Evolutionary conservation across 2,888 invertebrate genomes (phyloP), one percentile per base, ranked within the genome.

Genomic region (Epistrophella euchroma): DNA sequence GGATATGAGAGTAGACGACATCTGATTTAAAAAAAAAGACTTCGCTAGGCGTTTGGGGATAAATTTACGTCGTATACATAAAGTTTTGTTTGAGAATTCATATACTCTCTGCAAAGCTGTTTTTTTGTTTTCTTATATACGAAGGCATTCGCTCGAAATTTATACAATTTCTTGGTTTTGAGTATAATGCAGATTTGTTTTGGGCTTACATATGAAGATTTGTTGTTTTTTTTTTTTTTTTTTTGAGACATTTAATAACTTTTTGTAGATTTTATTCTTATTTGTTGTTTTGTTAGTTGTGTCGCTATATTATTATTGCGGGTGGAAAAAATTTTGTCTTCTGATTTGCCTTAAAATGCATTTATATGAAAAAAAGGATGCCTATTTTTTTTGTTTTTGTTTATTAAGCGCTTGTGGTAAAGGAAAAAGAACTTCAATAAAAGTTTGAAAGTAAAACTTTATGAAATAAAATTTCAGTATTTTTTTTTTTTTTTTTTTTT

Each of bases 121-220:
- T 64, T 11, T 11, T 64, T 32, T 64, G 0, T 66, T 50, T 50
- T 22, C 19, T 37, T 50, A 52, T 50, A 50, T 52, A 11, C 11
- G 50, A 25, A 52, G 52, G 50, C 52, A 52, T 52, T 68, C 37
- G 52, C 52, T 47, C 37, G 68, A 52, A 68, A 68, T 52, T 68
- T 52, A 68, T 50, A 68, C 50, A 68, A 68, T 52, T 52, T 68
- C 68, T 37, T 68, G 50, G 50, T n/a, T 68, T 52, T 15, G 68
- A 52, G 52, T 37, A 52, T 68, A 68, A 68, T 52, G 68, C 68
- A 52, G 52, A 68, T 68, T 68, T 68, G 50, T 68, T 68, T 52
- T 17, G n/a, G 68, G 25, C 40, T 68, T 52, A 68, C 50, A 52
- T 52, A 52, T 50, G 52, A 64, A 28, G 52, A 4, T 15, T 37